Evolutionary conservation across 1,140 invertebrate species (phyloP), one percentile per base, ranked within the genome.

Genomic region (Drosophila aff.): DNA sequence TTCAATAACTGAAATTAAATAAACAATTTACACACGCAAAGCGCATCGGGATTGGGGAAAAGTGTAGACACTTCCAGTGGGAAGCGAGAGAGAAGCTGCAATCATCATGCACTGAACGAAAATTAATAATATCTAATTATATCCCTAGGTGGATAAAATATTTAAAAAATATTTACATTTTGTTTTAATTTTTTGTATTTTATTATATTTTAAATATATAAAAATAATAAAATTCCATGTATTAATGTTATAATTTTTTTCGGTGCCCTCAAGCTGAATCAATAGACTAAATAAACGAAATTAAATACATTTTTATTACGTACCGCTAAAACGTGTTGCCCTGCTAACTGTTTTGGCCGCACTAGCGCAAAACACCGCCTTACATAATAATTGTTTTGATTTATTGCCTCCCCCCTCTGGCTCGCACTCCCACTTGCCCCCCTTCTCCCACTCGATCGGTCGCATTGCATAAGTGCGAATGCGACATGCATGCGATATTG

Each of bases 311-410:
- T 79, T 78, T 43, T 50, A 63, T 67, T 49, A 61, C 76, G 85
- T 60, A 77, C 50, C 64, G 63, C 38, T 62, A 73, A 86, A 83
- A 66, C 68, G 64, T 82, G 76, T 77, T 76, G 82, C 65, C 71
- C 76, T 74, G 80, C 73, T 83, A 64, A 79, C 68, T 63, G 79
- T 62, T 78, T 77, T 76, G 59, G 64, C 63, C 77, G 71, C 71
- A 61, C 46, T 74, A 73, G 63, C 64, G 41, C 73, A 61, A 57
- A 57, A 64, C 84, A 73, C 55, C 72, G 67, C 68, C 84, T 89
- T 89, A 82, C 84, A 89, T 89, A 89, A 89, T 84, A 83, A 84
- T 84, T 84, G 81, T 84, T 84, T 84, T 90, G 82, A 89, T 89
- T 89, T 86, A 76, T 69, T 79, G 78, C 53, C 67, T n/a, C 50